Base-by-base conservation (phyloP, 2,797 vertebrate species). In the Cyclura pinguis region DNA sequence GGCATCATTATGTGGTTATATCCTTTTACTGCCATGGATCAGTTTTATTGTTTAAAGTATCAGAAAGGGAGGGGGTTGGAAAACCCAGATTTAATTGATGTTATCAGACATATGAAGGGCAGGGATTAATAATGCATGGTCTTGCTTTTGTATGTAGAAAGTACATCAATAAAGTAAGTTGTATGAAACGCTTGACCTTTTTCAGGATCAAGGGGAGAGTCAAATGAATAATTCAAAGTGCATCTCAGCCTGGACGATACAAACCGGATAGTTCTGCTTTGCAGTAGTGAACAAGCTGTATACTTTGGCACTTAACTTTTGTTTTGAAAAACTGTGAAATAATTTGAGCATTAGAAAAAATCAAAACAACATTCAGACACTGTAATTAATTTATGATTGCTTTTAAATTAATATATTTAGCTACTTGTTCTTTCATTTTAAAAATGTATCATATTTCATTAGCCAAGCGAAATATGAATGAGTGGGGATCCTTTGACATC, bases 91-190 rank as follows among this genome's bases (percentile, higher is more conserved):
- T 88, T 92, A 80, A 88, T 88, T 92, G 76, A n/a, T 86, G 12
- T 74, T 92, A 38, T 84, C 27, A 73, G 82, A 80, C 57, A 88
- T 89, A 74, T 76, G 89, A 86, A 90, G 84, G 38, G 1, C 35
- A 86, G 4, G 69, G 57, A 89, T 92, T 35, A 93, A 90, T 92
- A 91, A 93, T 64, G 62, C 0, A 80, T 59, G 62, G 18, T 88
- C n/a, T 29, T 87, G 59, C 77, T 93, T 94, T 93, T 93, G 74
- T 93, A 81, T 92, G 84, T 72, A 20, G 86, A 90, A 94, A 72
- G 29, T 77, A 2, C 38, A 80, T 73, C 76, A 92, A 7, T 91
- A 92, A 94, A 93, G 73, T 72, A 89, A 91, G 86, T 92, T 2
- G 10, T 55, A 64, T 4, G 16, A 80, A 88, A 89, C 80, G 7